Percentiles rank a stretch among this genome's conserved stretches.
These are phyloP conservation scores for Psittacula cyanocephala DNA, from an alignment of 2,113 vertebrate genomes.

Conservation along the genomic window DNA sequence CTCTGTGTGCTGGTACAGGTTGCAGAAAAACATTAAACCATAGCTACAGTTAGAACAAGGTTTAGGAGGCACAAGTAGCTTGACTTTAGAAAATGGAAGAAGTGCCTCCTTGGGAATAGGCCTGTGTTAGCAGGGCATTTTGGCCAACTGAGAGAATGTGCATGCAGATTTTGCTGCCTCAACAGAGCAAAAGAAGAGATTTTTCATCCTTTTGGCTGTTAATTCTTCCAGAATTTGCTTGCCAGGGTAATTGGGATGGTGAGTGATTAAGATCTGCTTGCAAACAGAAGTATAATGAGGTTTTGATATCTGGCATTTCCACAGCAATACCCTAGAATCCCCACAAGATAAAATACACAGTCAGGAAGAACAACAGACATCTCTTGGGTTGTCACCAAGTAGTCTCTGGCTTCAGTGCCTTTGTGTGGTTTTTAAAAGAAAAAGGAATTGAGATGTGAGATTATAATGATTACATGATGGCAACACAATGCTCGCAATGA, in stretches of 20 bases:
- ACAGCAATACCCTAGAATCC: conserved; percentile 23
- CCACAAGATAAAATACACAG: conserved; percentile 11
- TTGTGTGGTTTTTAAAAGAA: background rate
- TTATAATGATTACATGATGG: background rate
- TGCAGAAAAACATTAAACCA: background rate
- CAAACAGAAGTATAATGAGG: conserved; percentile 44
- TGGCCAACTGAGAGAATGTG: background rate
- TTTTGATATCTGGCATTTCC: conserved; percentile 53
- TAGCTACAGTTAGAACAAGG: background rate
- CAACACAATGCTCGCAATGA: conserved; percentile 16
- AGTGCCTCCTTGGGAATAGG: background rate
- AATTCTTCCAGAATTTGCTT: conserved; percentile 37
- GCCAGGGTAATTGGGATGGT: background rate
- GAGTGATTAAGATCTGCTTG: conserved; percentile 10
- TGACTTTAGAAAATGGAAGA: background rate
- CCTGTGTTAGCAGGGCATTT: background rate
- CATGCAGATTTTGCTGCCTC: conserved; percentile 13
- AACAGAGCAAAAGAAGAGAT: conserved; percentile 16
- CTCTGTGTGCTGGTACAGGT: background rate
- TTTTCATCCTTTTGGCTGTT: conserved; percentile 15
- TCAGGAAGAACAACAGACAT: conserved; percentile 23
- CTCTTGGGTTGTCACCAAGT: conserved; percentile 31
- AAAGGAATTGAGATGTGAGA: background rate
- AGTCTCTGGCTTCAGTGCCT: conserved; percentile 1
- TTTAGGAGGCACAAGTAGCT: conserved; percentile 1